phyloP scores from a whole-genome alignment of 2,797 vertebrate species.

The Peromyscus nudipes region DNA sequence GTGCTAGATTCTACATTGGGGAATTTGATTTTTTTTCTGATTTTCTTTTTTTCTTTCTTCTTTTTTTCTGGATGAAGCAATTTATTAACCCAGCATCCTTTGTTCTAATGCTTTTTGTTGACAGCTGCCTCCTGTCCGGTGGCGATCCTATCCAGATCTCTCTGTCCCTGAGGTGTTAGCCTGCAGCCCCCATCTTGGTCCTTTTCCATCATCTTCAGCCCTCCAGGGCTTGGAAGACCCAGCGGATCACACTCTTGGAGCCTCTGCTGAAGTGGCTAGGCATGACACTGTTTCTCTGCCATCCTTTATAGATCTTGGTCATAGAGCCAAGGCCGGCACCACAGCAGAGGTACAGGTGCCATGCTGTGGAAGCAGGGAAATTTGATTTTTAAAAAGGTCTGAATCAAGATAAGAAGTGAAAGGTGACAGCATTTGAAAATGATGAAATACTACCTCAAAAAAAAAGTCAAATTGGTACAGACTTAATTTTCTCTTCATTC shows the following conservation, averaged over 20 bases:
- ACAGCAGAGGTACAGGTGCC: background rate
- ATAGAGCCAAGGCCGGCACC: background rate
- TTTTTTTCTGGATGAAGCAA: background rate
- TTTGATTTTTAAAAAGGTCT: slow-evolving; percentile 32
- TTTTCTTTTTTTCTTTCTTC: background rate
- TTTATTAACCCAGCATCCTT: background rate
- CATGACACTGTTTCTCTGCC: background rate
- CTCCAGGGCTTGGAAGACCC: background rate
- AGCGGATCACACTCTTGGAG: background rate
- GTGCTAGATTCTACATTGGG: background rate
- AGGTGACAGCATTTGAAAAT: background rate
- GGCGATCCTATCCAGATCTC: background rate
- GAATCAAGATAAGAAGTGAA: background rate
- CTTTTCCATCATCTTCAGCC: background rate
- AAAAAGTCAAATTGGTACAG: slow-evolving; percentile 25
- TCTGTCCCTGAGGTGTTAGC: background rate
- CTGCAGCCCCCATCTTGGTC: background rate
- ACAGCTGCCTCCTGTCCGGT: background rate
- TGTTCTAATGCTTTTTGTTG: background rate
- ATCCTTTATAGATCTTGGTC: background rate
- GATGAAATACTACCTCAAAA: background rate
- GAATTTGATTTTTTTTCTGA: background rate
- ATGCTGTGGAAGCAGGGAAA: background rate
- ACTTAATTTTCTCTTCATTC: slow-evolving; percentile 41
- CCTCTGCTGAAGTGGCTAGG: background rate